These are phyloP conservation scores for Acronicta aceris DNA, from an alignment of 2,888 invertebrate genomes.

Conservation along the genomic window DNA sequence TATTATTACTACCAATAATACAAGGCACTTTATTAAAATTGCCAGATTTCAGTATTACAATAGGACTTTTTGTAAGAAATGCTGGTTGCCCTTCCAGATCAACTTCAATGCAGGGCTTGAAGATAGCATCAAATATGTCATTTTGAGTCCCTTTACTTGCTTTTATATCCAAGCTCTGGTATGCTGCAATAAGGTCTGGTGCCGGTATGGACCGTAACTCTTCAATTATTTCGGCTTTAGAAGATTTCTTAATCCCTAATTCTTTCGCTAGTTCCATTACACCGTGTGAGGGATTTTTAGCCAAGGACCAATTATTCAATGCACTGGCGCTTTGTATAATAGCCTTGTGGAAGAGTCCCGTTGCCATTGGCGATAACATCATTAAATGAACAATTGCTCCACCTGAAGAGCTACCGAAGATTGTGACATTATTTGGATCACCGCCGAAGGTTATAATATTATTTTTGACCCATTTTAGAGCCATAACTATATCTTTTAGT, in stretches of 20 bases:
- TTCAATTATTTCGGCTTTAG: slow-evolving; percentile 75
- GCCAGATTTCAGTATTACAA: slow-evolving; percentile 75
- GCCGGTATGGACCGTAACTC: slow-evolving; percentile 69
- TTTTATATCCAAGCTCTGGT: slow-evolving; percentile 47
- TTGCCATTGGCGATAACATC: slow-evolving; percentile 84
- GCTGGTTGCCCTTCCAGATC: slow-evolving; percentile 82
- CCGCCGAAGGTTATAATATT: slow-evolving; percentile 83
- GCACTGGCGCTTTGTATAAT: slow-evolving; percentile 84
- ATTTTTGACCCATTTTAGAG: slow-evolving; percentile 81
- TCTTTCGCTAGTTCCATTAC: slow-evolving; percentile 71
- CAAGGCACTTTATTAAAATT: slow-evolving; percentile 82
- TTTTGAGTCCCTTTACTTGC: slow-evolving; percentile 41
- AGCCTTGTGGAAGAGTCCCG: slow-evolving; percentile 83
- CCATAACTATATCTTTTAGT: slow-evolving; percentile 82
- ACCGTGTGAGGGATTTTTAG: slow-evolving; percentile 73
- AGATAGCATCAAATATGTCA: slow-evolving; percentile 70
- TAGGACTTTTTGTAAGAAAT: slow-evolving; percentile 80
- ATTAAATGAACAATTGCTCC: slow-evolving; percentile 83
- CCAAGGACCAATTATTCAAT: slow-evolving; percentile 78
- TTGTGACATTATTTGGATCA: slow-evolving; percentile 82
- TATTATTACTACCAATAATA: slow-evolving; percentile 82
- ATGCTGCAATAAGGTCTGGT: slow-evolving; percentile 69
- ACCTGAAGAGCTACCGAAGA: slow-evolving; percentile 85
- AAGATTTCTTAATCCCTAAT: slow-evolving; percentile 69
- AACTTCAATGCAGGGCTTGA: slow-evolving; percentile 82